Conservation (phyloP, 2,113 vertebrate species). For the Phyllostomus hastatus region DNA sequence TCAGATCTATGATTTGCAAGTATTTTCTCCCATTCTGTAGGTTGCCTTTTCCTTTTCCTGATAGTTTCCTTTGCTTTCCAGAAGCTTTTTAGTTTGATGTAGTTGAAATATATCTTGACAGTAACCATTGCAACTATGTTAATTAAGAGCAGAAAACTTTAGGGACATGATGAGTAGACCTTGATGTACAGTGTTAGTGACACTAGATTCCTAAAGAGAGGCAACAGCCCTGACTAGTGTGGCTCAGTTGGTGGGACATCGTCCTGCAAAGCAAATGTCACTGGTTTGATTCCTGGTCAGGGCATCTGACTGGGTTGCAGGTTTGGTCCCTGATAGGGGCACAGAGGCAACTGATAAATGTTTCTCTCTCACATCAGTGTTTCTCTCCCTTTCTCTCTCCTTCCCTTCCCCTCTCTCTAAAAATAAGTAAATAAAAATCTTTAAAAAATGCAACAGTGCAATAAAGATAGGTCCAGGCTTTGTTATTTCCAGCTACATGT, state of each 20-base stretch:
- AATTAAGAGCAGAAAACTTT: neutral
- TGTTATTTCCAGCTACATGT: neutral
- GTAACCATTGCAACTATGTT: neutral
- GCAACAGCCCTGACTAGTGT: no score
- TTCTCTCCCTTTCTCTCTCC: no score
- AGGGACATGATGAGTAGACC: neutral
- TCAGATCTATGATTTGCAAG: neutral
- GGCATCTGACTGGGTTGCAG: no score
- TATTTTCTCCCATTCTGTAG: neutral
- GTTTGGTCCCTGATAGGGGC: no score
- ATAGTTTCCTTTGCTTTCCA: neutral
- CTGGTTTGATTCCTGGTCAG: no score
- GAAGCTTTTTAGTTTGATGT: neutral
- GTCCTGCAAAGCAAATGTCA: no score
- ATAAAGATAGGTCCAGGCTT: neutral
- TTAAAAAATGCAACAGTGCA: neutral
- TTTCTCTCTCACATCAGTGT: no score
- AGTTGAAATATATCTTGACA: neutral
- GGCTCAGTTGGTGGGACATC: no score
- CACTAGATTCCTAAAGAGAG: neutral
- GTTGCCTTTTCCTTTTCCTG: neutral
- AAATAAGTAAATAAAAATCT: no score
- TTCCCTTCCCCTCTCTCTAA: no score
- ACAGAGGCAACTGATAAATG: no score
- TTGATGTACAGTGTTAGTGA: accelerated